Evolutionary conservation across 2,113 vertebrate genomes (phyloP).

Genomic region (Alouatta palliata): DNA sequence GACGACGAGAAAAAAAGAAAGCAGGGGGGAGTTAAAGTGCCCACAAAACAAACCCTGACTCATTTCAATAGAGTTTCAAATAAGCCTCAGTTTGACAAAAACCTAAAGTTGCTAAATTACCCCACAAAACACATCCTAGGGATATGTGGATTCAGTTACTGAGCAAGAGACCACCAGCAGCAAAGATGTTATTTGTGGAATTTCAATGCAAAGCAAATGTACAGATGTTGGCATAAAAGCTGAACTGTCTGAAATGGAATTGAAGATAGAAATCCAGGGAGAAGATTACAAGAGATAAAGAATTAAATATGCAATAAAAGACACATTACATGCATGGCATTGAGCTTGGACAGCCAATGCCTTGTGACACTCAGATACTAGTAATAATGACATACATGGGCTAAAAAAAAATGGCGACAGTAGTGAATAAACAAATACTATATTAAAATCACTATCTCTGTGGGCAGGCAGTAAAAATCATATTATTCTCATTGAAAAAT

Average conservation of each 20-base stretch:
- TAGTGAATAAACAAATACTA: conserved; percentile 77
- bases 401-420: conserved; percentile 66
- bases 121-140: conserved; percentile 55
- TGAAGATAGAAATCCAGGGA: conserved; percentile 71
- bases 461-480: conserved; percentile 83
- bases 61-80: conserved; percentile 35
- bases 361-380: conserved; percentile 59
- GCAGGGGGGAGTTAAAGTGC: not conserved
- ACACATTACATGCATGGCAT: conserved; percentile 59
- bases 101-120: conserved; percentile 54
- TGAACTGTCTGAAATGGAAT: conserved; percentile 69
- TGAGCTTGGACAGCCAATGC: conserved; percentile 4
- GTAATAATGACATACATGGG: conserved; percentile 28
- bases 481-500: conserved; percentile 83
- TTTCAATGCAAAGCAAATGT: conserved; percentile 77
- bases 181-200: conserved; percentile 69
- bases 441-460: conserved; percentile 81
- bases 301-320: conserved; percentile 68
- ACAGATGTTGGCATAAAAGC: conserved; percentile 74
- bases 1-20: not conserved
- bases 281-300: conserved; percentile 56
- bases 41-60: conserved; percentile 10
- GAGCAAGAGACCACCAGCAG: conserved; percentile 61
- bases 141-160: conserved; percentile 71
- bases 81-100: conserved; percentile 59